A percentile compares a stretch with the other conserved stretches of the same genome.
Conservation (phyloP, 2,888 invertebrate species). For the Acrobasis consociella region DNA sequence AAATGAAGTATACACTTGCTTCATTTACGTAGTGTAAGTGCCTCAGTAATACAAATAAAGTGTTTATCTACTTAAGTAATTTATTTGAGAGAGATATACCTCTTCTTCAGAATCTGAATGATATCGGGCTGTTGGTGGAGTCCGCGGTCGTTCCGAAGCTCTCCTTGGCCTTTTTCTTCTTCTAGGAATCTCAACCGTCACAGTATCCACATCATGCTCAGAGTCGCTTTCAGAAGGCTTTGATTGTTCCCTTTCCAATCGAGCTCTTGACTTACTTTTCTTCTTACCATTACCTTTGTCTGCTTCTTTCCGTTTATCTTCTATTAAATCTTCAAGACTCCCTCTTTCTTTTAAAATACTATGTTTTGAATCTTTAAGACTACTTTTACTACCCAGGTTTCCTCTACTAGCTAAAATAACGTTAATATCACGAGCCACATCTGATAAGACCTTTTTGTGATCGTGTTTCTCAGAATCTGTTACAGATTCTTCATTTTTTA, state of each 20-base stretch:
- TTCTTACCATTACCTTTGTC: slow-evolving; percentile 73
- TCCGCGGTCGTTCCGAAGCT: slow-evolving; percentile 72
- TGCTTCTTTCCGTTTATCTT: slow-evolving; percentile 63
- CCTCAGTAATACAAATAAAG: background rate
- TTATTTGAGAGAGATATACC: slow-evolving; percentile 46
- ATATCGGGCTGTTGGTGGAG: slow-evolving; percentile 65
- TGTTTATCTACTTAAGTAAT: slow-evolving; percentile 1
- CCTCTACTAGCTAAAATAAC: slow-evolving; percentile 48
- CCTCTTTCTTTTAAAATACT: slow-evolving; percentile 40
- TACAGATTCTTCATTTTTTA: slow-evolving; percentile 47
- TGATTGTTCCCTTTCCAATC: slow-evolving; percentile 75
- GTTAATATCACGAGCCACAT: slow-evolving; percentile 36
- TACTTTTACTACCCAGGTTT: slow-evolving; percentile 27
- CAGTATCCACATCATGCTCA: slow-evolving; percentile 74
- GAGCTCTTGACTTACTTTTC: slow-evolving; percentile 72
- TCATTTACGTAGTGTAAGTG: too few relatives aligned
- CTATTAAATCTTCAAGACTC: slow-evolving; percentile 56
- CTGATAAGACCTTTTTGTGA: slow-evolving; percentile 3
- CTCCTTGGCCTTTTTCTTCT: slow-evolving; percentile 70
- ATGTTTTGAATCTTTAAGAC: slow-evolving; percentile 46
- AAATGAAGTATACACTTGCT: too few relatives aligned
- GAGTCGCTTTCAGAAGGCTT: slow-evolving; percentile 78
- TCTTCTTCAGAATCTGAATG: slow-evolving; percentile 76
- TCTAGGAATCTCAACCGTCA: slow-evolving; percentile 77
- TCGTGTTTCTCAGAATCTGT: slow-evolving; percentile 36